Evolutionary conservation across 1,140 invertebrate species (phyloP), one percentile per base, ranked within the genome.

Genomic region (Physella acuta): DNA sequence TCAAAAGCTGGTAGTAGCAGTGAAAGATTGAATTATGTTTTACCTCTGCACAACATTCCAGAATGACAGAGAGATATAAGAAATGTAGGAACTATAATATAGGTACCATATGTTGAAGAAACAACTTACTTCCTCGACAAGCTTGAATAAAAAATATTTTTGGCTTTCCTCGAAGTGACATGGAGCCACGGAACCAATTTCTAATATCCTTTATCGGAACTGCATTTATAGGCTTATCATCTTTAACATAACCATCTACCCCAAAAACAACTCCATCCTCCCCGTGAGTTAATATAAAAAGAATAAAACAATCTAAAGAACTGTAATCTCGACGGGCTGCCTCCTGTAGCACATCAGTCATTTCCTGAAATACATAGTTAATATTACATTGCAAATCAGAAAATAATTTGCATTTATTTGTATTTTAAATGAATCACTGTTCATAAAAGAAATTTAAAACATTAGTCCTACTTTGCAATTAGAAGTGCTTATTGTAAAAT

Each of bases 121-220:
- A n/a, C 8, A 44, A 44, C 39, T 39, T 66, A 72, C 71, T 62
- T 63, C 85, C 85, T 51, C 82, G 83, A 72, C 85, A 85, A n/a
- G 83, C 82, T 68, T 85, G 83, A 30, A 86, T 75, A 49, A 86
- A 77, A 59, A 84, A 85, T 0, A 85, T 73, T 70, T 85, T 85
- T 26, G 84, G 84, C 71, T 84, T 85, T 16, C 74, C 78, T 8
- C 49, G 63, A 24, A 85, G 71, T n/a, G 52, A 39, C 17, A 37
- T 64, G 11, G 65, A 72, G 68, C 78, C 83, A 26, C 72, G 56
- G 26, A 73, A 53, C 24, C 75, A 70, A 31, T 76, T 78, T 26
- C 81, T 79, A 17, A 70, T 75, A n/a, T 73, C 70, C 5, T 76
- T 83, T 17, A 82, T 76, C 24, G 76, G 71, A 52, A 77, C 70